Evolutionary conservation across 2,797 vertebrate genomes (phyloP), one percentile per base, ranked within the genome.

Genomic region (Hirundo rustica): DNA sequence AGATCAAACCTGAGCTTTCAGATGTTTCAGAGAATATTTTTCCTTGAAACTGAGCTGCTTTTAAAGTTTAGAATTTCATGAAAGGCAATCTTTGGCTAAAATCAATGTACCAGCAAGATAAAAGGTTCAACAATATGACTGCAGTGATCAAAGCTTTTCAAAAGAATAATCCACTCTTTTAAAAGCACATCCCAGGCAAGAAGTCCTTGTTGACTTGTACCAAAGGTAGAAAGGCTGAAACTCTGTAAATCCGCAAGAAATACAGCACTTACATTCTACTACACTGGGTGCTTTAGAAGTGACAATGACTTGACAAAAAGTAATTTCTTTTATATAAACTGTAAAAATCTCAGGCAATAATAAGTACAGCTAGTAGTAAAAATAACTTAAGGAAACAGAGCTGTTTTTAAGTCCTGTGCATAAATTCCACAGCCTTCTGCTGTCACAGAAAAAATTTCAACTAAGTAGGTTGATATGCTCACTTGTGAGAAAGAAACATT

Each of bases 71-170:
- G 40, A 93, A 81, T 96, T 97, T 95, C 80, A 75, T 92, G 93
- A 96, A 97, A 96, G 55, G 47, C 67, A 96, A 93, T 80, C 61
- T 86, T 93, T 94, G 93, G 73, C 82, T 95, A 95, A 93, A 96
- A 89, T 94, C 95, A 96, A 96, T 94, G 92, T 79, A 94, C 65
- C 44, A 96, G 74, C 58, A 86, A 96, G 86, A 95, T 94, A 95
- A 96, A 97, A 96, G 91, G 51, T 95, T 90, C 57, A 89, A 82
- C 68, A 93, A 77, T 85, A 84, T 95, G 74, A 96, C 75, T 85
- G 58, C 65, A 81, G 79, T 91, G 94, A 96, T 96, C 93, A 95
- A 96, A 96, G 93, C 68, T 55, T 93, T 70, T 89, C 58, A 29
- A 76, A 94, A 95, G 67, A 92, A 93, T 92, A 85, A 82, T 85